Evolutionary conservation across 2,888 invertebrate genomes (phyloP).

Genomic region (Seira sanloemensis): DNA sequence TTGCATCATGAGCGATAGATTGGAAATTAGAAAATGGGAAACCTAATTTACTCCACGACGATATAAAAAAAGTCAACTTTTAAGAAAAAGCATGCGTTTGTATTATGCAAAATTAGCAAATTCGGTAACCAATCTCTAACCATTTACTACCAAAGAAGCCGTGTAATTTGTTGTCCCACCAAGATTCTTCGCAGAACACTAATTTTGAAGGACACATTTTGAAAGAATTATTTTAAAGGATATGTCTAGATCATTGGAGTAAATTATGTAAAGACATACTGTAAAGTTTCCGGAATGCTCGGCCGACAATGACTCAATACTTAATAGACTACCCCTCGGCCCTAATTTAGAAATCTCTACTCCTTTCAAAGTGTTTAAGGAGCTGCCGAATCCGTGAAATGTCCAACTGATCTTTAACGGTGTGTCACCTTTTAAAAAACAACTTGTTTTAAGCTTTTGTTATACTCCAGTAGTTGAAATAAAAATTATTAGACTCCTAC

Average conservation of each 20-base stretch:
- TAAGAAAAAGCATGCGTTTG: no score
- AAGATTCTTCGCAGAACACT: conserved; percentile 74
- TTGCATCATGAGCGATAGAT: no score
- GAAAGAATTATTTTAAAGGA: neutral
- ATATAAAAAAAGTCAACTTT: no score
- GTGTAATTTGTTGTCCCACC: conserved; percentile 79
- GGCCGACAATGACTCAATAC: conserved; percentile 70
- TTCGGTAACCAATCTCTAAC: no score
- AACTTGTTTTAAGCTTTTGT: neutral
- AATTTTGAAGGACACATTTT: neutral
- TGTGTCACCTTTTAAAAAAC: conserved; percentile 74
- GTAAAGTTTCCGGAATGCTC: conserved; percentile 80
- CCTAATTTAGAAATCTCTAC: conserved; percentile 76
- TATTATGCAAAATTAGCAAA: no score
- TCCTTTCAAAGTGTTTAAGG: conserved; percentile 74
- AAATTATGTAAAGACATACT: conserved; percentile 79
- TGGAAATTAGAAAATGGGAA: no score
- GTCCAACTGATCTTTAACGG: conserved; percentile 75
- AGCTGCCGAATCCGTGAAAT: conserved; percentile 70
- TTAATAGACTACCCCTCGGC: conserved; percentile 80
- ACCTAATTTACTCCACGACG: no score
- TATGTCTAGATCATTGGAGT: neutral
- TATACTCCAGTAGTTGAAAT: neutral
- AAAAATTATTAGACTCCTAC: no score
- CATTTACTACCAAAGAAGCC: conserved; percentile 78